Evolutionary conservation across 2,797 vertebrate genomes (phyloP), one percentile per base, ranked within the genome.

Genomic region (Menidia menidia): DNA sequence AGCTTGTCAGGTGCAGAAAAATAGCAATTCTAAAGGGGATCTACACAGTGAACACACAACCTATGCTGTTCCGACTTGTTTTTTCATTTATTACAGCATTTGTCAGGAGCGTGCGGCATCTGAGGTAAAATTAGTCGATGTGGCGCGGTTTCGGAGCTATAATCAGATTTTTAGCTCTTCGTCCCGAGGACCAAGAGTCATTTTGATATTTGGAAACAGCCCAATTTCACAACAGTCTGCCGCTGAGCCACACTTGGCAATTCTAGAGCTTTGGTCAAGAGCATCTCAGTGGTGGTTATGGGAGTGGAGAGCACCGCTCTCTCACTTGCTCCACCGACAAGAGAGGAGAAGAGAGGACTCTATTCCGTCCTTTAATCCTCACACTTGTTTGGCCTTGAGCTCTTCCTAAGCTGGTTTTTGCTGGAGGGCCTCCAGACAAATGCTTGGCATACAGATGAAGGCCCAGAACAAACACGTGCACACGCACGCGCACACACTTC

Each of bases 321-420:
- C 86, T 72, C 65, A 79, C 77, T 83, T 83, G 64, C 72, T 84
- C 77, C 63, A 18, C 60, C 16, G 59, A 78, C 30, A 19, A 82
- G 63, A 71, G 41, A 31, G 42, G 39, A 72, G 73, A 75, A 68
- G 71, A 75, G 82, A 82, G 83, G 81, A 79, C 78, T 80, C 77
- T 74, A 69, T 84, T 63, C 84, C 55, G 85, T 89, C 81, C 78
- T 91, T 87, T 88, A 89, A 91, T 90, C 87, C 89, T 82, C 72
- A 77, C 75, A 85, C 85, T 91, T 90, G 88, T 91, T 91, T 92
- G 90, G 89, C 87, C 88, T 91, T 92, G 88, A 91, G 90, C 83
- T 78, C 75, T 80, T 87, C 77, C 81, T 86, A 82, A 87, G 82
- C 84, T 82, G 78, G 74, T 80, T 83, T 65, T 89, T 68, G 81